A percentile compares a stretch with the other conserved stretches of the same genome.
phyloP scores from a whole-genome alignment of 1,140 invertebrate genomes.

The Drosophila leontia region DNA sequence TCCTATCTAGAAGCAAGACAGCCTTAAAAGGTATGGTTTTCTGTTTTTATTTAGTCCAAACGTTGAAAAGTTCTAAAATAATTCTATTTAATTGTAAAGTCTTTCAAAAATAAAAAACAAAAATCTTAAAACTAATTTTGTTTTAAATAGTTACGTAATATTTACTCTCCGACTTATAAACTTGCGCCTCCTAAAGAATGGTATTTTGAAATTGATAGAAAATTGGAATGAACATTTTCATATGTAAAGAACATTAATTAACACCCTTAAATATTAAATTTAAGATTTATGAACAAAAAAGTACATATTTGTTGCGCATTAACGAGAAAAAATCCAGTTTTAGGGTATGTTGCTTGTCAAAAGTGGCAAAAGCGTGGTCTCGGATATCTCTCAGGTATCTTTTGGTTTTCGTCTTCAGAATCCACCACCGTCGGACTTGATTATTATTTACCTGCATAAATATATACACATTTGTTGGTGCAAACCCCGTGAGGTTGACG shows the following conservation, averaged over 20 bases:
- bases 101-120: background rate
- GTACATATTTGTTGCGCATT: background rate
- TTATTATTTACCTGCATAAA: constrained; percentile 28
- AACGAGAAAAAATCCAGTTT: constrained; percentile 28
- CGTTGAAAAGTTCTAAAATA: too few species aligned
- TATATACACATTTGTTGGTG: constrained; percentile 26
- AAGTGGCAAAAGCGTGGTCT: constrained; percentile 11
- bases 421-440: constrained; percentile 34
- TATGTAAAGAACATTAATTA: background rate
- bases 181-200: background rate
- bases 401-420: constrained; percentile 43
- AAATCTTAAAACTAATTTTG: background rate
- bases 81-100: background rate
- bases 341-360: background rate
- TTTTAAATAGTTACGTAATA: background rate
- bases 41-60: background rate
- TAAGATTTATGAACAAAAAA: background rate
- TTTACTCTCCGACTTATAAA: background rate
- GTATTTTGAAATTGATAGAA: background rate
- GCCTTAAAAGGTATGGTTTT: background rate
- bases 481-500: constrained; percentile 33
- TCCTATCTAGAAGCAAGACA: background rate
- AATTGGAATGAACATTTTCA: background rate
- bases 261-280: background rate
- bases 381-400: constrained; percentile 24